Base-by-base conservation (phyloP, 1,140 invertebrate genomes). In the Cylas formicarius region DNA sequence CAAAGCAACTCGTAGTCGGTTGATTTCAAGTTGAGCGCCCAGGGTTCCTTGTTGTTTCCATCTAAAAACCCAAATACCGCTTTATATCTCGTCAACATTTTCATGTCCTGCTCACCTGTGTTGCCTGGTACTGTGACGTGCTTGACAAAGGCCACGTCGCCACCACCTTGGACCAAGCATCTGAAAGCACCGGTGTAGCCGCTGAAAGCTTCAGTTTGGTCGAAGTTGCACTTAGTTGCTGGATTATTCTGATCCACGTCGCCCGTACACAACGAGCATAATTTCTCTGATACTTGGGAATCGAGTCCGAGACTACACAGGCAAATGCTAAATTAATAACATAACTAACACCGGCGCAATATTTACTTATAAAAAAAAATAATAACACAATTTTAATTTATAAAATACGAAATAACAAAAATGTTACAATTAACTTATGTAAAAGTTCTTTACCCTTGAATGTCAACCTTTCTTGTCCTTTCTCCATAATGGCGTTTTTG, bases 1-100 rank as follows among this genome's bases (percentile, higher is more conserved):
- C 82, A 85, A 20, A 85, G 59, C 14, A 86, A 60, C 54, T 78
- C 73, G 50, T 78, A 82, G 56, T 84, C 80, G 28, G 72, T 66
- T 4, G 67, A 67, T 41, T 79, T 71, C 20, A 61, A 48, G 35
- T 50, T 40, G 22, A 29, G 48, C 2, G 79, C 74, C 79, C 79
- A 81, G 24, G 50, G 63, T 26, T 71, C 71, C 21, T 62, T 61
- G 51, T 78, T 76, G 10, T 72, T 62, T 3, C 77, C 78, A 61
- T 76, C 76, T 42, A 70, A 72, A 56, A n/a, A n/a, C n/a, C n/a
- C 36, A 39, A 23, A 39, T 5, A 32, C n/a, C 5, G 16, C 32
- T 6, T 11, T 31, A 31, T 10, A 35, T 8, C 21, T 7, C 5
- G 34, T 10, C 6, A 27, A 9, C 3, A 17, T 17, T n/a, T 4